Evolutionary conservation across 2,113 vertebrate genomes (phyloP), one percentile per base, ranked within the genome.

Genomic region (Larimichthys crocea): DNA sequence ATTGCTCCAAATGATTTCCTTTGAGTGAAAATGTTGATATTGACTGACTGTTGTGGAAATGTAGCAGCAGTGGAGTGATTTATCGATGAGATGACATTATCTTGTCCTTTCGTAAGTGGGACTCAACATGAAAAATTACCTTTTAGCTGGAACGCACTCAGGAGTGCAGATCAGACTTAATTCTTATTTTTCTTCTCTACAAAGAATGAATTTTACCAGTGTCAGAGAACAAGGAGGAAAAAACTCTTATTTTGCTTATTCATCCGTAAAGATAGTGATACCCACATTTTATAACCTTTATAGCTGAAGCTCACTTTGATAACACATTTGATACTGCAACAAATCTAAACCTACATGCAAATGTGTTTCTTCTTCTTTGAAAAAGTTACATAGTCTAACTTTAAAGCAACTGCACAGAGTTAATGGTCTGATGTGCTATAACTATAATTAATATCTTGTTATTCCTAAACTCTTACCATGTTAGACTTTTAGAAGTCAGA

Each of bases 91-190:
- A 65, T 69, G 49, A 49, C 57, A 49, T 79, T 61, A 69, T 60
- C 22, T 24, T 68, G 79, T 63, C 24, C 11, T 59, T 35, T 42
- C 26, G 29, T 56, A 50, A 62, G 29, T 74, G 29, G 16, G 26
- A 26, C 66, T 44, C 26, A 56, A 66, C 52, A 60, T 29, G 20
- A 17, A 76, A 61, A 48, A 26, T 64, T 50, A 80, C 62, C 46
- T 83, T 76, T 76, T 75, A 64, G 52, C 26, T 56, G n/a, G 70
- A 53, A 74, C 42, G 9, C 29, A 46, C 73, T 80, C 50, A 46
- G 31, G 8, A 64, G 50, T 66, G 19, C 5, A 80, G 59, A 75
- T 14, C 56, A 40, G 31, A 40, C 10, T n/a, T 26, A 48, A 26
- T 44, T n/a, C 35, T 60, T 11, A 17, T 24, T 29, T 68, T 55